Base-by-base conservation (phyloP, 2,888 invertebrate species). In the Taenaris catops region DNA sequence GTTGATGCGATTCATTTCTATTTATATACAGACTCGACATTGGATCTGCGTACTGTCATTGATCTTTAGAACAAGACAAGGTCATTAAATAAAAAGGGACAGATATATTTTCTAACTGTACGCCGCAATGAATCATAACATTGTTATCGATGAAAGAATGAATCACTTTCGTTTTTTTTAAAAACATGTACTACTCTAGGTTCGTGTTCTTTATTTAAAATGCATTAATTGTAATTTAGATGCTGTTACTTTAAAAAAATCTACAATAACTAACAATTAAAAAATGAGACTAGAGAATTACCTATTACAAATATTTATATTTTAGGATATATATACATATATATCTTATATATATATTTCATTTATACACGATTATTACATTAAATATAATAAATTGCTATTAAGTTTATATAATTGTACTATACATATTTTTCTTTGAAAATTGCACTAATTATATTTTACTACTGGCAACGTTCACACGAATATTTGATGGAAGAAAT, bases 11-110 rank as follows among this genome's bases (percentile, higher is more conserved):
- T 29, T 8, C 14, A 19, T 23, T 21, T 31, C 26, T 37, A 38
- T 35, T 34, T 31, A 18, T 7, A 24, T 29, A 18, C 34, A 8
- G 6, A 8, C 27, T 44, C 26, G 34, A 40, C 23, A 17, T 32
- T 9, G 19, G 12, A 17, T 35, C 27, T 34, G 32, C 26, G 12
- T 16, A 6, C 3, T 27, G 39, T 40, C 28, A 26, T 38, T 37
- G 42, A 31, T 28, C 9, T 34, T 29, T 32, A 17, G 27, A 25
- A 20, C 31, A 27, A 27, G 29, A 29, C 8, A 26, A 7, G 9
- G 12, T 14, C 7, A 9, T 38, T 8, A 4, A 11, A 7, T n/a
- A 17, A 18, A 45, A 4, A 31, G 25, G 8, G 36, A 39, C 8
- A 17, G 14, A 6, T 34, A 21, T 21, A 29, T 14, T 16, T 12